Evolutionary conservation across 2,888 invertebrate genomes (phyloP).

Genomic region (Parasteatoda lunata): DNA sequence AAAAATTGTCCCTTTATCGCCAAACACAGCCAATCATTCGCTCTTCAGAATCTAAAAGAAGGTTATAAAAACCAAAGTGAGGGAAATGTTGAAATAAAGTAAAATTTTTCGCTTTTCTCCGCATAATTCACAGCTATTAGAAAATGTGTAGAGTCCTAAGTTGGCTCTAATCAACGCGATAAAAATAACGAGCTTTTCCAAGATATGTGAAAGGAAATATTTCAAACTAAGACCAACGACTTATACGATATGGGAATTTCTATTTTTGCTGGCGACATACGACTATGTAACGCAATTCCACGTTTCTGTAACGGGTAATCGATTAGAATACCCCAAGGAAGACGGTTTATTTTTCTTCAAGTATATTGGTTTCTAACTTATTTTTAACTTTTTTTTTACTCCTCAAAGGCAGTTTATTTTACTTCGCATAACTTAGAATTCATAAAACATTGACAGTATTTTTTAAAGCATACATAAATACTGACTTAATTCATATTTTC

Average conservation of each 20-base stretch:
- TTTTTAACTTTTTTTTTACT: conserved; percentile 19
- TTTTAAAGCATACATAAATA: too few species aligned
- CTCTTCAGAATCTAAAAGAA: too few species aligned
- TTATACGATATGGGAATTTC: conserved; percentile 5
- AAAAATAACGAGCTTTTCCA: conserved; percentile 2
- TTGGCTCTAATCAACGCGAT: background rate
- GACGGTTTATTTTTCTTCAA: conserved; percentile 16
- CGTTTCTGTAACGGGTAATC: conserved; percentile 25
- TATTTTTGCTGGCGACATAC: background rate
- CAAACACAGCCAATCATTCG: too few species aligned
- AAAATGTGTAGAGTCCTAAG: background rate
- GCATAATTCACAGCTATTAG: background rate
- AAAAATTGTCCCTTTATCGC: too few species aligned
- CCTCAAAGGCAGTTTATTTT: conserved; percentile 1
- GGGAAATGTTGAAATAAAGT: too few species aligned
- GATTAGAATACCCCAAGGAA: conserved; percentile 33
- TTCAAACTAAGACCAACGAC: conserved; percentile 3
- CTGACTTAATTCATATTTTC: too few species aligned
- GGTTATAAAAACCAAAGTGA: too few species aligned
- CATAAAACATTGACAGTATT: background rate
- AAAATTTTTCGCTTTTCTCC: background rate
- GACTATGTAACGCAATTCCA: conserved; percentile 18
- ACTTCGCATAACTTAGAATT: conserved; percentile 44
- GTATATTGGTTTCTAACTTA: conserved; percentile 8
- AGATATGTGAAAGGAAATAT: conserved; percentile 5